phyloP scores from a whole-genome alignment of 2,888 invertebrate species.

The Himalopsyche kuldschensis region DNA sequence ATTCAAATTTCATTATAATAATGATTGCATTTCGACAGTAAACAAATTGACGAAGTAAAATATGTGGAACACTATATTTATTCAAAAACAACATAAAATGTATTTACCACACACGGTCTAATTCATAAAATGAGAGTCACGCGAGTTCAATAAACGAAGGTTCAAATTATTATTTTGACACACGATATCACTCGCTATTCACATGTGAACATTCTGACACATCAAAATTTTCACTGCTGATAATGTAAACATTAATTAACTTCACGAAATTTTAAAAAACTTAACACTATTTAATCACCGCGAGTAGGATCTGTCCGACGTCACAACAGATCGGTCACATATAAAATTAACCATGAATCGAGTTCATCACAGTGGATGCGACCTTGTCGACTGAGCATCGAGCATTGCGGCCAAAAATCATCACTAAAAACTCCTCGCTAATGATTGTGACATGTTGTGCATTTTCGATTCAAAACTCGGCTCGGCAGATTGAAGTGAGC shows the following conservation, averaged over 20 bases:
- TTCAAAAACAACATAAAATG: neutral
- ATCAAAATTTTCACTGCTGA: neutral
- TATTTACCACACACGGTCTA: neutral
- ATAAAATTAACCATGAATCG: neutral
- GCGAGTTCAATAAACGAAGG: neutral
- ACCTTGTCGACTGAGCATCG: neutral
- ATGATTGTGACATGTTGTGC: neutral
- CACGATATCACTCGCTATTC: neutral
- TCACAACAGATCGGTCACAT: neutral
- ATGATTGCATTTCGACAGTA: neutral
- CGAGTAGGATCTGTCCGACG: neutral
- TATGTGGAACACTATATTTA: neutral
- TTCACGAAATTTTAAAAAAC: neutral
- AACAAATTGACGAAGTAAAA: neutral
- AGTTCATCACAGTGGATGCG: neutral
- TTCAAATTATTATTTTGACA: neutral
- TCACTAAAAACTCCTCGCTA: neutral
- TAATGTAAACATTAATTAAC: neutral
- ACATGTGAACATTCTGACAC: neutral
- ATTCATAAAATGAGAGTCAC: neutral
- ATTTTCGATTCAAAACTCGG: neutral
- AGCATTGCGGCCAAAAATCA: neutral
- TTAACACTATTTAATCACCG: neutral
- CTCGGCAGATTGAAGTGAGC: neutral
- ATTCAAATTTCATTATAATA: neutral